Percentiles rank a stretch among this genome's conserved stretches.
Evolutionary conservation across 1,140 invertebrate species (phyloP).

Genomic region (Helicorthomorpha holstii): DNA sequence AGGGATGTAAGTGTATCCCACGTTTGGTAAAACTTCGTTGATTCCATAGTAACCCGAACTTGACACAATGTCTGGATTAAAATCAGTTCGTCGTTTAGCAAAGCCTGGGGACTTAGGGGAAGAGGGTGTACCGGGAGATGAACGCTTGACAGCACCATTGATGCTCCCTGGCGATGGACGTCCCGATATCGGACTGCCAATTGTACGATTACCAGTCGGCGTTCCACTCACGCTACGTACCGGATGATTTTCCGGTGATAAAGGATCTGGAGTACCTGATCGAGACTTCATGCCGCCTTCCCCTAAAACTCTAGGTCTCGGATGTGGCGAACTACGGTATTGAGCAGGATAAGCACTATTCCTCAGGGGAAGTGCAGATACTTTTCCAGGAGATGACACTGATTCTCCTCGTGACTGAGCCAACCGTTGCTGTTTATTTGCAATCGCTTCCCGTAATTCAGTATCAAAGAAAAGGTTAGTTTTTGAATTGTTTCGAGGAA

Average conservation of each 20-base stretch:
- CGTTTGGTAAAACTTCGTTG: conserved; percentile 9
- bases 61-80: too few species aligned
- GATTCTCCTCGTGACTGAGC: not conserved
- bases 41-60: not conserved
- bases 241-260: conserved; percentile 33
- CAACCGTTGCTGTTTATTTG: conserved; percentile 17
- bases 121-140: conserved; percentile 7
- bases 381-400: not conserved
- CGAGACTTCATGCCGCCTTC: conserved; percentile 28
- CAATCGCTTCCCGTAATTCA: conserved; percentile 11
- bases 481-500: conserved; percentile 75
- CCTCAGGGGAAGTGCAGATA: not conserved
- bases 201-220: conserved; percentile 25
- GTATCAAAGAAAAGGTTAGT: conserved; percentile 77
- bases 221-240: conserved; percentile 29
- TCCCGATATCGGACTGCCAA: conserved; percentile 17
- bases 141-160: conserved; percentile 9
- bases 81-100: conserved; percentile 5
- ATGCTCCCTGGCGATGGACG: not conserved
- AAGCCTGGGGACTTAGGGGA: conserved; percentile 13
- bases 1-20: conserved; percentile 7
- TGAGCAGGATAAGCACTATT: not conserved
- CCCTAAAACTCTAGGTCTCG: conserved; percentile 15
- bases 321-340: conserved; percentile 7
- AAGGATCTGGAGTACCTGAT: conserved; percentile 47